A percentile compares a stretch with the other conserved stretches of the same genome.
Conservation (phyloP, 2,888 invertebrate species). For the Perizoma affinitatum region DNA sequence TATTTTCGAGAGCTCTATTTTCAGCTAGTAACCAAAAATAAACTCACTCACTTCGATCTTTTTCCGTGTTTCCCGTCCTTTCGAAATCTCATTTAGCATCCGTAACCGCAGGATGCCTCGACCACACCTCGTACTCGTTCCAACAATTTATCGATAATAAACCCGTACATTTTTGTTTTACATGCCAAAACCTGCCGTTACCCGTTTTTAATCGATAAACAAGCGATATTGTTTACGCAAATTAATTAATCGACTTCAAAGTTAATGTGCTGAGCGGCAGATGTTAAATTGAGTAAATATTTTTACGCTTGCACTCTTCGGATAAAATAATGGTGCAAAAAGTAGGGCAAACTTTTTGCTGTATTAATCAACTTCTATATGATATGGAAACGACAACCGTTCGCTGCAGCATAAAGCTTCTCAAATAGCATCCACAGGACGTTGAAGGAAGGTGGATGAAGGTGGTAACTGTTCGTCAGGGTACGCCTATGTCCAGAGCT, state of each 20-base stretch:
- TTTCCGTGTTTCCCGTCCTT: neutral
- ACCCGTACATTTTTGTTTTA: slow-evolving; percentile 50
- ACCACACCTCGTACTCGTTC: slow-evolving; percentile 42
- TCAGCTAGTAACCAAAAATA: too few species aligned
- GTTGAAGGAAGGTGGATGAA: too few species aligned
- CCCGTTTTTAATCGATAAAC: slow-evolving; percentile 49
- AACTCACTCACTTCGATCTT: neutral
- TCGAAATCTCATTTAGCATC: slow-evolving; percentile 2
- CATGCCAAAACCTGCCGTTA: slow-evolving; percentile 43
- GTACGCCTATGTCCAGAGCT: too few species aligned
- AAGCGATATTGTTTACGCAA: slow-evolving; percentile 40
- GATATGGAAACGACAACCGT: neutral
- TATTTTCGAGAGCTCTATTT: too few species aligned
- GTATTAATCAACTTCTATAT: slow-evolving; percentile 2
- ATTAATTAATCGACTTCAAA: slow-evolving; percentile 42
- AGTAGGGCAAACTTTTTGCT: slow-evolving; percentile 18
- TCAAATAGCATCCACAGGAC: too few species aligned
- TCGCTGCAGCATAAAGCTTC: too few species aligned
- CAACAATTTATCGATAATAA: slow-evolving; percentile 58
- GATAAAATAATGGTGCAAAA: slow-evolving; percentile 21
- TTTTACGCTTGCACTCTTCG: slow-evolving; percentile 34
- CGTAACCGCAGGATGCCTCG: slow-evolving; percentile 41
- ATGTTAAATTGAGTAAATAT: slow-evolving; percentile 38
- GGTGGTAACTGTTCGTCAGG: too few species aligned
- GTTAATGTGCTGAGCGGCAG: slow-evolving; percentile 35